These are phyloP conservation scores for Drosophila greeni DNA, from an alignment of 2,888 invertebrate species.

Conservation along the genomic window DNA sequence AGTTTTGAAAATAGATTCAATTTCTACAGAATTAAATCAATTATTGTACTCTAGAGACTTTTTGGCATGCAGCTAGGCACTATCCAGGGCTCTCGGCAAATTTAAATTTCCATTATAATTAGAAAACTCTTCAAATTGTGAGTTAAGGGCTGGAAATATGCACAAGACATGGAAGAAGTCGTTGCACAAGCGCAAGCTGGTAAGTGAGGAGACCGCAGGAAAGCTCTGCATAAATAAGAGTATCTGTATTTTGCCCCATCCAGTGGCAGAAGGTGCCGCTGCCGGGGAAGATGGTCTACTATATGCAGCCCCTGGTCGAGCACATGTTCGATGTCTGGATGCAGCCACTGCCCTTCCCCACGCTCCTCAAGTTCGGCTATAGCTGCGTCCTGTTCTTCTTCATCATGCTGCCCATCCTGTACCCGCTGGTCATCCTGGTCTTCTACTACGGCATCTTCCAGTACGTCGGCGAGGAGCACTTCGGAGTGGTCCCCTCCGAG, in stretches of 20 bases:
- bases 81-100: neutral
- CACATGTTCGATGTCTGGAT: constrained; percentile 68
- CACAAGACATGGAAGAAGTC: constrained; percentile 71
- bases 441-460: constrained; percentile 61
- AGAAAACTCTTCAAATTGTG: neutral
- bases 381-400: constrained; percentile 57
- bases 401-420: constrained; percentile 58
- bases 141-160: constrained; percentile 43
- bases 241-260: neutral
- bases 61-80: neutral
- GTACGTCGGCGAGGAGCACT: constrained; percentile 61
- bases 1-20: neutral
- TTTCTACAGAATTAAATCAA: neutral
- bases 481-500: constrained; percentile 24
- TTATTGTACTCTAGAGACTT: neutral
- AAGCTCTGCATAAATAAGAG: neutral
- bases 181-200: constrained; percentile 71
- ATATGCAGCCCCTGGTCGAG: constrained; percentile 65
- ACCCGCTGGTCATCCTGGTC: constrained; percentile 50
- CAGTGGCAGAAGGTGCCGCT: constrained; percentile 67
- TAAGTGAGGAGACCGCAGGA: constrained; percentile 34
- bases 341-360: constrained; percentile 74
- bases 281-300: constrained; percentile 62
- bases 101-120: neutral
- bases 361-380: constrained; percentile 65